Percentiles rank a stretch among this genome's conserved stretches.
Conservation (phyloP, 2,113 vertebrate species). For the Capreolus pygargus region DNA sequence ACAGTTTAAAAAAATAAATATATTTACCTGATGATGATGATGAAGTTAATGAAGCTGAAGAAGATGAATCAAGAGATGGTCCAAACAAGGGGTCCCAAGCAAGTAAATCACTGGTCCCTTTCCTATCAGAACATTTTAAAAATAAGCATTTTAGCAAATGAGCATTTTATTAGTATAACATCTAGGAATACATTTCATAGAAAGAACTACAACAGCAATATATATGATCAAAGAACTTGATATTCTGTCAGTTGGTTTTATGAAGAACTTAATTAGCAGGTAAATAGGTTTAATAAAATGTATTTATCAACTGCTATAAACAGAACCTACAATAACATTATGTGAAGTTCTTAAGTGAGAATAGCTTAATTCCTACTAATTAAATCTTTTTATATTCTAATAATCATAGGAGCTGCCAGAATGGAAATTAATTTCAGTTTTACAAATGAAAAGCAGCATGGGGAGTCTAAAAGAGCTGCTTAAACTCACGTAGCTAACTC, state of each 20-base stretch:
- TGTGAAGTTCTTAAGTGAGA: background rate
- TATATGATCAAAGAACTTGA: background rate
- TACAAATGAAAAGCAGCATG: constrained; percentile 4
- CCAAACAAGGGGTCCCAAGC: constrained; percentile 93
- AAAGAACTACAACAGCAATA: constrained; percentile 12
- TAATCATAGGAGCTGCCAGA: background rate
- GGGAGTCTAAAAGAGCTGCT: background rate
- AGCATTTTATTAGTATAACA: constrained; percentile 44
- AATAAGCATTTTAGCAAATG: constrained; percentile 27
- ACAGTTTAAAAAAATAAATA: background rate
- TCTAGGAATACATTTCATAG: background rate
- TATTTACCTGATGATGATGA: constrained; percentile 88
- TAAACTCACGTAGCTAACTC: background rate
- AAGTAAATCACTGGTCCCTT: constrained; percentile 90
- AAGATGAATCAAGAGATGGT: constrained; percentile 84
- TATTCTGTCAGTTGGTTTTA: background rate
- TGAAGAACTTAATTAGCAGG: background rate
- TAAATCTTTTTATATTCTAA: background rate
- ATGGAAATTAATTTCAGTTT: background rate
- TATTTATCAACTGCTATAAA: background rate
- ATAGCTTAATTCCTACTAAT: background rate
- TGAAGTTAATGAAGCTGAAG: constrained; percentile 82
- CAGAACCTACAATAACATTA: background rate
- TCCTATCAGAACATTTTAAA: constrained; percentile 78
- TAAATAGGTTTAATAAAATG: background rate